Evolutionary conservation across 2,113 vertebrate species (phyloP), one percentile per base, ranked within the genome.

Genomic region (Ancistrus triradiatus): DNA sequence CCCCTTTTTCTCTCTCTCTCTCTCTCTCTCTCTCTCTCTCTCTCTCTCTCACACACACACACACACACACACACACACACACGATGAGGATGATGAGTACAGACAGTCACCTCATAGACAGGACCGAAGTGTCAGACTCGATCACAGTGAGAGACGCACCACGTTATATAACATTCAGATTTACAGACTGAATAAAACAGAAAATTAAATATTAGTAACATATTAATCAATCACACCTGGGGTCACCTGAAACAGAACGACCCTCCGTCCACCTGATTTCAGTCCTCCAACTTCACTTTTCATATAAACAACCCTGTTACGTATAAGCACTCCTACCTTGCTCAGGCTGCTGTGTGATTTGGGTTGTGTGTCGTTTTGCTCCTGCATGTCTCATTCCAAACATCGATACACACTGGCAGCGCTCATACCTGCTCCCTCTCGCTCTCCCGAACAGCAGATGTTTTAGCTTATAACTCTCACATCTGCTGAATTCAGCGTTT

Each of bases 311-410:
- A n/a, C n/a, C n/a, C n/a, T n/a, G n/a, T n/a, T n/a, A n/a, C n/a
- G n/a, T n/a, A n/a, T 46, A 40, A 50, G 33, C 66, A 58, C 63
- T 68, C 84, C 62, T 85, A 88, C 85, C 81, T 85, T 85, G 40
- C 74, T 77, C 40, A 69, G 47, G 68, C 11, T 48, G 61, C 71
- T 72, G 1, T 69, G 25, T 18, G 64, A 58, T 72, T 52, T 72
- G 56, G 64, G 77, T 56, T 57, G 79, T 67, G 78, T 52, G 70
- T 87, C 78, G 55, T 66, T 75, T 48, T 82, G 82, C 56, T 82
- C 74, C 67, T 81, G 82, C 84, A 86, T 86, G 66, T 71, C 80
- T 68, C 59, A 67, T 37, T 63, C 57, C 69, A 50, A 22, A 78
- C 66, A 74, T 81, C 67, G 22, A 33, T 31, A 21, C 24, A 53